Base-by-base conservation (phyloP, 2,797 vertebrate species). In the Enteromius afrohamiltoni region DNA sequence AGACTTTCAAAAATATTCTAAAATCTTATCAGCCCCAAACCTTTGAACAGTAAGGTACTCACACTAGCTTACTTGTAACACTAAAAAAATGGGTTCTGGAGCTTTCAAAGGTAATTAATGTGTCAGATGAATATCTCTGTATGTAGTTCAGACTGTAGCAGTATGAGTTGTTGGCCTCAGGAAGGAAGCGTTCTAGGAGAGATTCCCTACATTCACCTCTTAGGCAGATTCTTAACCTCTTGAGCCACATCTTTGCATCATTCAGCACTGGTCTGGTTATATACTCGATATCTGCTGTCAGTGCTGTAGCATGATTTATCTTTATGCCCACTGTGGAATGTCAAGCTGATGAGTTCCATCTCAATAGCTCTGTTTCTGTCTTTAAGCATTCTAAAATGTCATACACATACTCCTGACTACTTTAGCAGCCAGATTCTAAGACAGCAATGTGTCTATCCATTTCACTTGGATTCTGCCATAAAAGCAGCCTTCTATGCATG, bases 51-150 rank as follows among this genome's bases (percentile, higher is more conserved):
- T 34, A 51, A 17, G 5, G 9, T 21, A 51, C 10, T 53, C 4
- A 21, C 26, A 34, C 29, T 74, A 74, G 29, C 53, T 77, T 42
- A 5, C 47, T n/a, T 68, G 34, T 68, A 74, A 53, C 4, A 16
- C 16, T 17, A 10, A n/a, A 31, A 71, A 74, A 49, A 45, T 69
- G 19, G 86, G 90, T 92, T 92, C 88, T 40, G 51, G 62, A 94
- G 93, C 93, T 92, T 77, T 93, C 89, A 86, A 89, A 83, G 87
- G 88, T 93, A 92, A 94, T 94, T 92, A 93, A 93, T 94, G 91
- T 92, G 87, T 90, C 83, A 91, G 89, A 91, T 94, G 90, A 91
- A 88, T 92, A 86, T 88, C 90, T 89, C 87, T 76, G 60, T 31
- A 87, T 89, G 87, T 88, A 90, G 92, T 91, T 86, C 87, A 87